These are phyloP conservation scores for Dicranocentrus wangi DNA, from an alignment of 2,888 invertebrate species.

Conservation along the genomic window DNA sequence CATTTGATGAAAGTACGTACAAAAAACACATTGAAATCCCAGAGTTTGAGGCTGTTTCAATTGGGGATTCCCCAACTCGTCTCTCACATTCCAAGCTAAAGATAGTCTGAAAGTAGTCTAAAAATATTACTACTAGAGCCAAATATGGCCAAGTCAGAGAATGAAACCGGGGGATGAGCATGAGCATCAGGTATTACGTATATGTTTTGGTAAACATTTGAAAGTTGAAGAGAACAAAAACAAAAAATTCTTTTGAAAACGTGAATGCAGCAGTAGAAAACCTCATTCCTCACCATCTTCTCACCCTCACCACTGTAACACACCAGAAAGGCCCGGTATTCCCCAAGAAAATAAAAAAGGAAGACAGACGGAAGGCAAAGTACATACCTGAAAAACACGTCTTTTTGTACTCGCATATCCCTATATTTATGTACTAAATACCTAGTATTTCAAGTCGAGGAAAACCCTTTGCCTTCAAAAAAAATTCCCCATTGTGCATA, in stretches of 20 bases:
- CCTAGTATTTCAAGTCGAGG: too few species aligned
- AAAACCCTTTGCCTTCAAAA: neutral
- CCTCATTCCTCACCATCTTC: neutral
- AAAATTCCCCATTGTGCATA: slow-evolving; percentile 31
- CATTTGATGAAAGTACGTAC: neutral
- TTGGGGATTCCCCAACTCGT: slow-evolving; percentile 64
- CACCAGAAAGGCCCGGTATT: slow-evolving; percentile 31
- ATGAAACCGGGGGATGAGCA: slow-evolving; percentile 43
- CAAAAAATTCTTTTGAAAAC: slow-evolving; percentile 36
- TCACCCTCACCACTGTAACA: neutral
- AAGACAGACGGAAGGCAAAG: neutral
- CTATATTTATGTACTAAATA: too few species aligned
- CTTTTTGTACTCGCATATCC: too few species aligned
- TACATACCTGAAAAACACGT: neutral
- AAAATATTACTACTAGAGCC: slow-evolving; percentile 65
- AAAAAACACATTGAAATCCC: slow-evolving; percentile 20
- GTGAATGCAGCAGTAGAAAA: slow-evolving; percentile 6
- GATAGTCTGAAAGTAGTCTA: slow-evolving; percentile 67
- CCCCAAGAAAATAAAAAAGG: slow-evolving; percentile 38
- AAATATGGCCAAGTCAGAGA: slow-evolving; percentile 45
- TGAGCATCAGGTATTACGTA: slow-evolving; percentile 10
- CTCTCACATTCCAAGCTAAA: slow-evolving; percentile 63
- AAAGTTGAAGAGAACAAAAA: slow-evolving; percentile 16
- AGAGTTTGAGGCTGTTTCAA: slow-evolving; percentile 28
- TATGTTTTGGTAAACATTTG: slow-evolving; percentile 31